Evolutionary conservation across 2,797 vertebrate genomes (phyloP), one percentile per base, ranked within the genome.

Genomic region (Gallirallus australis): DNA sequence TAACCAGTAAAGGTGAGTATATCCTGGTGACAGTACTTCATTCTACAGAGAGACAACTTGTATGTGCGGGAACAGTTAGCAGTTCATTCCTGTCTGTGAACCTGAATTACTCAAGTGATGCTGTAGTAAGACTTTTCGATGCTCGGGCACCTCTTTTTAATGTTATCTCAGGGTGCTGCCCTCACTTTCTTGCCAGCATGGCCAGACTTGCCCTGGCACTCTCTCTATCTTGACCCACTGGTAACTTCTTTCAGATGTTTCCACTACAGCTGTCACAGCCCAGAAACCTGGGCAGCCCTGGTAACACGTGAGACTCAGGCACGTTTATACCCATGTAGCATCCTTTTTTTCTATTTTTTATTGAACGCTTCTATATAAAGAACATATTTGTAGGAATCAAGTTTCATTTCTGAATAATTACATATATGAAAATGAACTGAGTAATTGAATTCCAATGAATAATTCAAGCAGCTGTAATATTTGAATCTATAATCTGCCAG

Each of bases 401-500:
- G 33, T 91, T 94, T 82, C 65, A 63, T 96, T 93, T 90, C 75
- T 77, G 70, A 92, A 90, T 91, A 95, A 93, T 85, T 89, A 53
- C 54, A 79, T 63, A 31, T 77, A 94, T 65, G 83, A 93, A 93
- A 91, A 92, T 83, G 50, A 95, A 93, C 69, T 92, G 72, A 77
- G 64, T 71, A 93, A 94, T 56, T 82, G 76, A 95, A 92, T 75
- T 91, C 27, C 56, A 90, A 40, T 45, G 35, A 89, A 89, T 72
- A 93, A 93, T 81, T 92, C 86, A 93, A 84, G 85, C 42, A 85
- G 63, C 59, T 93, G 75, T 93, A 94, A 95, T 95, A 93, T 82
- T 90, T 86, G 80, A 89, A 93, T 93, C 86, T 84, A 81, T 94
- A 92, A 96, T 96, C 81, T 96, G 45, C 75, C 60, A 56, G 86